Evolutionary conservation across 2,113 vertebrate species (phyloP).

Genomic region (Paracyprichromis sp.): DNA sequence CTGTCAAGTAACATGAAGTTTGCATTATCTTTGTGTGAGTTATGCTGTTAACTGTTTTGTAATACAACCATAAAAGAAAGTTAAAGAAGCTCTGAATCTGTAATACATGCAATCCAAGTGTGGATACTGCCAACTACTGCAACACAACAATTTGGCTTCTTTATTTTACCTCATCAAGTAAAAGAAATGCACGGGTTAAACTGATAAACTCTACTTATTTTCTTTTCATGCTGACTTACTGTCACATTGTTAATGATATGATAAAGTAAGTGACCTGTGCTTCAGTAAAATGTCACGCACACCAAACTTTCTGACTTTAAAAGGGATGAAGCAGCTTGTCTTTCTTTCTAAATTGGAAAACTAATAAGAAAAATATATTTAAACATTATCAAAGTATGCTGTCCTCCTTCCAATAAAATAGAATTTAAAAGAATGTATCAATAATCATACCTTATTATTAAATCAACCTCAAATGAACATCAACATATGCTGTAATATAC

Average conservation of each 20-base stretch:
- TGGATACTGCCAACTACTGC: not conserved
- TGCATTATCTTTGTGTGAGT: conserved; percentile 82
- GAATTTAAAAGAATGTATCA: not conserved
- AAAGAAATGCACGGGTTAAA: not conserved
- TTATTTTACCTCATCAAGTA: not conserved
- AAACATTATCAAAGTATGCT: not conserved
- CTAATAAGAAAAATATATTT: not conserved
- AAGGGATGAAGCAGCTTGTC: not conserved
- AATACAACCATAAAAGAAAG: not conserved
- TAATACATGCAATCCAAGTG: not conserved
- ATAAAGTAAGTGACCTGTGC: not conserved
- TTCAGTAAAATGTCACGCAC: not conserved
- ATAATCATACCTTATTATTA: not conserved
- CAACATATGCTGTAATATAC: not conserved
- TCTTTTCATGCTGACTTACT: not conserved
- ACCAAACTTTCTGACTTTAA: rapidly evolving
- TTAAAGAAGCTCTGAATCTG: not conserved
- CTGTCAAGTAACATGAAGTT: conserved; percentile 81
- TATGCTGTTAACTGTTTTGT: conserved; percentile 67
- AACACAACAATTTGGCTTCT: not conserved
- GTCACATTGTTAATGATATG: not conserved
- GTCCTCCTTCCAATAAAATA: not conserved
- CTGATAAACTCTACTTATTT: not conserved
- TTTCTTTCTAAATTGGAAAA: not conserved
- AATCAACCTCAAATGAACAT: not conserved